Evolutionary conservation across 2,888 invertebrate species (phyloP), one percentile per base, ranked within the genome.

Genomic region (Pheosia gnoma): DNA sequence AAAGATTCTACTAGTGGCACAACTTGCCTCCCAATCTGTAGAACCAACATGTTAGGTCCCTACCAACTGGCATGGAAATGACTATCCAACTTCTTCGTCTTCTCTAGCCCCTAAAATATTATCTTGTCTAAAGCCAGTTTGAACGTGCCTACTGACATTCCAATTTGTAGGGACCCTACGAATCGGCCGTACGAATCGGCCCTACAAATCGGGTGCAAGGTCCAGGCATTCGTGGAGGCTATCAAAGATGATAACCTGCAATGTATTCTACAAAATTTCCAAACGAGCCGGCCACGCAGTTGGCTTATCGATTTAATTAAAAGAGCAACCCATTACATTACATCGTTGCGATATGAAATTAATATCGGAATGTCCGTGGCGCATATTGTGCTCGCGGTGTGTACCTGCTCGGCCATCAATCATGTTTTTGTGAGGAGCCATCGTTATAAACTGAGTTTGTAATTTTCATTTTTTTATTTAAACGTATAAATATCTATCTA

Each of bases 271-370:
- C 38, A 47, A 49, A 10, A 58, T 7, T 51, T 0, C 49, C 52
- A 66, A 61, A 52, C 57, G 55, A 63, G 49, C 59, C 54, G 60
- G 38, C 56, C 62, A 57, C 62, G 62, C 47, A 61, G 57, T 61
- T 57, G 59, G 67, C 74, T 81, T 81, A 82, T 83, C 80, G 65
- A 65, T 80, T 81, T 78, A 79, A 83, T 82, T 77, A 77, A 78
- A 80, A 82, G 72, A 67, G 52, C 61, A 58, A 58, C 41, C 64
- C 66, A 70, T 73, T 67, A 75, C 67, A 70, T 59, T 63, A 65
- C 62, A 66, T 51, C 58, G 64, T 64, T 69, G 66, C 62, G 74
- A 66, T 75, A 83, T 83, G 75, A 69, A 81, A 78, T 77, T 81
- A 77, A 76, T 78, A 75, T 72, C 69, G 77, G 72, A 75, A 83